Percentiles rank a stretch among this genome's conserved stretches.
Evolutionary conservation across 2,113 vertebrate genomes (phyloP).

Genomic region (Oreotrochilus melanogaster): DNA sequence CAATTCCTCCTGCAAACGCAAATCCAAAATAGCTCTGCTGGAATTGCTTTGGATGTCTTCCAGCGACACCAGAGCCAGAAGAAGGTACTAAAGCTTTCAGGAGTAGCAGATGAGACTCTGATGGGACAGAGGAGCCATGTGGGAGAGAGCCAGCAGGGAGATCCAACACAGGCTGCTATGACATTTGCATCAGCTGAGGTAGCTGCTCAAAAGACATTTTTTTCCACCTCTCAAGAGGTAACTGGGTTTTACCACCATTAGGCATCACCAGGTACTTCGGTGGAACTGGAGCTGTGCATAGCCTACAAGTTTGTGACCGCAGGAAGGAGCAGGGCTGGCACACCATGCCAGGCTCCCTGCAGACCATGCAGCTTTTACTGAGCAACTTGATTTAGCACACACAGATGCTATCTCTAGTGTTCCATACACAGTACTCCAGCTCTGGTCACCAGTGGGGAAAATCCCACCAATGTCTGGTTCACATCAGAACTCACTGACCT

Average conservation of each 20-base stretch:
- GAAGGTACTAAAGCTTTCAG: conserved; percentile 18
- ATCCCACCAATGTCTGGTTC: background rate
- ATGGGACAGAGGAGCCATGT: background rate
- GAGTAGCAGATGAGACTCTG: conserved; percentile 24
- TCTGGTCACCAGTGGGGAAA: background rate
- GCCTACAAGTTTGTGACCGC: background rate
- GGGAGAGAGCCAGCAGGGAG: background rate
- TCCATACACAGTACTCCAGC: background rate
- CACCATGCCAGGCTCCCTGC: background rate
- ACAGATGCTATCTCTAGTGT: background rate
- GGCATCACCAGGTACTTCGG: background rate
- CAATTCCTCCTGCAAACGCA: conserved; percentile 1
- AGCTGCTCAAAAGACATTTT: background rate
- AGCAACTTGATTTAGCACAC: conserved; percentile 13
- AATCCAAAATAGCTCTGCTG: conserved; percentile 39
- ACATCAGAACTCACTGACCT: background rate
- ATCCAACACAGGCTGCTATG: background rate
- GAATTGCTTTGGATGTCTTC: conserved; percentile 25
- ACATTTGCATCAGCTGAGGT: background rate
- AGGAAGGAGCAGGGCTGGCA: background rate
- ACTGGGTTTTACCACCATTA: background rate
- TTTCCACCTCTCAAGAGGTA: background rate
- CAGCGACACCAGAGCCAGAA: conserved; percentile 15
- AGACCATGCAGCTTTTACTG: conserved; percentile 16
- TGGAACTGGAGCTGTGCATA: background rate